These are phyloP conservation scores for Castor canadensis DNA, from an alignment of 2,113 vertebrate genomes.

Conservation along the genomic window DNA sequence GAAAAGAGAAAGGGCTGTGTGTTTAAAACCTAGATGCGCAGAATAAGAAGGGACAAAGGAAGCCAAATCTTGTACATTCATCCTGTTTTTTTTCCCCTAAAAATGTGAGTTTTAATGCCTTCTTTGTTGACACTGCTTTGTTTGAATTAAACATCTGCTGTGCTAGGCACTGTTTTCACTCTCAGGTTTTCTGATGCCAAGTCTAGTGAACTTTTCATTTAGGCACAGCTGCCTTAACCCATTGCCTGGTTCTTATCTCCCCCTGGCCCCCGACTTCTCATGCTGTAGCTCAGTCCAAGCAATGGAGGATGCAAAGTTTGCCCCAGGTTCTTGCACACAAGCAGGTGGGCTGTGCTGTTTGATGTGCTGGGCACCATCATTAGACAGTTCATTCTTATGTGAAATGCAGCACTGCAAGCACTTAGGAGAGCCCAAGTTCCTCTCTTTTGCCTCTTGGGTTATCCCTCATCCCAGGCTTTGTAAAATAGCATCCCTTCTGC, in stretches of 20 bases:
- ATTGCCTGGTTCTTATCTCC: rapidly evolving
- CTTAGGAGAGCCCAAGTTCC: not conserved
- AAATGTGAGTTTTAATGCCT: not conserved
- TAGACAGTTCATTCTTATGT: rapidly evolving
- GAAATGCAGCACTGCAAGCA: not conserved
- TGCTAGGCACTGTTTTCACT: not conserved
- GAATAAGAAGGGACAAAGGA: not conserved
- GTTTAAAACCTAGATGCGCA: not conserved
- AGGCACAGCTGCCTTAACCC: not conserved
- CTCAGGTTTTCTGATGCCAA: not conserved
- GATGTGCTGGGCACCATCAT: rapidly evolving
- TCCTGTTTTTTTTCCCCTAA: not conserved
- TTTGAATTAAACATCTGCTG: not conserved
- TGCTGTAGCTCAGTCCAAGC: not conserved
- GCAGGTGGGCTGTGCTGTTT: not conserved
- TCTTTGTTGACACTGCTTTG: not conserved
- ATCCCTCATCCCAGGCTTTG: not conserved
- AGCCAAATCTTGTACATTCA: not conserved
- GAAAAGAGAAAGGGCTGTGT: not conserved
- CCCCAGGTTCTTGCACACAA: not conserved
- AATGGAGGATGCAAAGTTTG: not conserved
- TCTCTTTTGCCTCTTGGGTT: not conserved
- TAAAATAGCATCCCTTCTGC: not conserved
- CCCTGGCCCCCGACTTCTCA: not conserved
- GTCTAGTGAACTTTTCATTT: not conserved